Percentiles rank a stretch among this genome's conserved stretches.
Conservation (phyloP, 2,888 invertebrate species). For the Polylopha cassiicola region DNA sequence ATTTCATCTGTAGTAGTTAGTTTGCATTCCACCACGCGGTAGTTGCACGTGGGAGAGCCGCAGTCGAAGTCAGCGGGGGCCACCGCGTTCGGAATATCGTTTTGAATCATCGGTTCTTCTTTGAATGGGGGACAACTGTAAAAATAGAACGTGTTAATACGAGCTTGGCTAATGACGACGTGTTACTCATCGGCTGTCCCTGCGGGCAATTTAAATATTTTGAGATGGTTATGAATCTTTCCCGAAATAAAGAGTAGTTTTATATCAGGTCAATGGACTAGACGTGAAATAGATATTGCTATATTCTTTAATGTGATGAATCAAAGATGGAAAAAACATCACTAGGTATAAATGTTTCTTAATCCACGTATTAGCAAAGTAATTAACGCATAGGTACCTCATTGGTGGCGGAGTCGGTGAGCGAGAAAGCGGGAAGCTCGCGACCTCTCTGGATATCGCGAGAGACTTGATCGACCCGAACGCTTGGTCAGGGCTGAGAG, state of each 20-base stretch:
- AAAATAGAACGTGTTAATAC: slow-evolving; percentile 15
- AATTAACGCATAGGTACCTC: slow-evolving; percentile 42
- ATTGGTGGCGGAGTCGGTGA: slow-evolving; percentile 84
- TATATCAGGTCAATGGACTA: no score
- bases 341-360: no score
- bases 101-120: slow-evolving; percentile 54
- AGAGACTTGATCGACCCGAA: slow-evolving; percentile 86
- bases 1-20: slow-evolving; percentile 67
- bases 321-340: neutral
- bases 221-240: no score
- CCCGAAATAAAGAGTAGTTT: no score
- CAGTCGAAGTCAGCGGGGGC: slow-evolving; percentile 64
- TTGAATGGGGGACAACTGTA: slow-evolving; percentile 67
- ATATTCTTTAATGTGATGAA: neutral
- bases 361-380: neutral
- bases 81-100: slow-evolving; percentile 63
- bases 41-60: slow-evolving; percentile 63
- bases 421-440: slow-evolving; percentile 85
- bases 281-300: neutral
- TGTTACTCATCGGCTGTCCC: no score
- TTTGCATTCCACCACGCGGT: slow-evolving; percentile 69
- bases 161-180: neutral
- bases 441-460: slow-evolving; percentile 84
- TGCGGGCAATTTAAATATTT: no score
- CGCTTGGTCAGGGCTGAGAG: slow-evolving; percentile 84